A percentile compares a stretch with the other conserved stretches of the same genome.
Conservation (phyloP, 2,113 vertebrate genomes). For the Maylandia zebra region DNA sequence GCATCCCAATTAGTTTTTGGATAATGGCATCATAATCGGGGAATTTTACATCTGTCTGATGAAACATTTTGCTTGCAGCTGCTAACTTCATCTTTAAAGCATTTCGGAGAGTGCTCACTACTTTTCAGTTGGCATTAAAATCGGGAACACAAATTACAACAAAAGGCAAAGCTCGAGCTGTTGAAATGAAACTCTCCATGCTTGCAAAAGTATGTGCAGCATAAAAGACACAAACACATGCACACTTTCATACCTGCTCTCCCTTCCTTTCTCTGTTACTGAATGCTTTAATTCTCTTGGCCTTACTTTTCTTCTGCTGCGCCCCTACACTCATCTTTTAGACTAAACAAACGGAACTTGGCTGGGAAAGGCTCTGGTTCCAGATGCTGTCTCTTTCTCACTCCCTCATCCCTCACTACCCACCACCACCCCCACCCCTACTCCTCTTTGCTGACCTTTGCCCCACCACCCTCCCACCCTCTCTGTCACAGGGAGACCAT, state of each 20-base stretch:
- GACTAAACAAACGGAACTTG: conserved; percentile 99
- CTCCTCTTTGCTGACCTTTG: conserved; percentile 14
- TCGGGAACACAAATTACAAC: neutral
- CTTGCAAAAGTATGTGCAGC: neutral
- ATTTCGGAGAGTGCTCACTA: neutral
- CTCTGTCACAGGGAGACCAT: conserved; percentile 30
- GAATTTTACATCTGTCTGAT: neutral
- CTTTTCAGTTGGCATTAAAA: neutral
- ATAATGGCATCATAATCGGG: neutral
- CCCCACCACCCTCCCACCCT: neutral
- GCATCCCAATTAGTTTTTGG: neutral
- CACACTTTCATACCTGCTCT: conserved; percentile 21
- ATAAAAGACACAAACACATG: neutral
- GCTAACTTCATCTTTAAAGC: neutral
- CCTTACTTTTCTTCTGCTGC: conserved; percentile 10
- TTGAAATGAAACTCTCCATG: neutral
- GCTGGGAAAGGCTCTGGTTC: conserved; percentile 89
- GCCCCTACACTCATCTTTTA: conserved; percentile 70
- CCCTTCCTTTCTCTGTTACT: conserved; percentile 13
- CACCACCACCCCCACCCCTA: neutral
- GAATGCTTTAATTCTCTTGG: conserved; percentile 31
- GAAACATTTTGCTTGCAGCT: neutral
- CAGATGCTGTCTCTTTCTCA: conserved; percentile 85
- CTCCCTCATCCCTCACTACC: conserved; percentile 55
- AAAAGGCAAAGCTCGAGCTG: neutral